Evolutionary conservation across 1,140 invertebrate species (phyloP).

Genomic region (Drosophila lini): DNA sequence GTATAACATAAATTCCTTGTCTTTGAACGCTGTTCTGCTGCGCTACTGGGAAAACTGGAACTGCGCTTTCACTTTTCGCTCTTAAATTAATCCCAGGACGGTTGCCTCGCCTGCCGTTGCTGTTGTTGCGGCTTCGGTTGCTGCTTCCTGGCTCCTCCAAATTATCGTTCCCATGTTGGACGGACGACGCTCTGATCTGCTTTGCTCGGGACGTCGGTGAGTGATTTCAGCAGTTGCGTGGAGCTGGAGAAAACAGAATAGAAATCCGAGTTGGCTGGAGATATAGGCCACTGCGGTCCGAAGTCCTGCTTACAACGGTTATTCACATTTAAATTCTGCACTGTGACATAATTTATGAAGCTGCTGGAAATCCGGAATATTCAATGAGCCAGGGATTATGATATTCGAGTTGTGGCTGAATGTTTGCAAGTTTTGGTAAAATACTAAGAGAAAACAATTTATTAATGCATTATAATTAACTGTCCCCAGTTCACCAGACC

Average conservation of each 20-base stretch:
- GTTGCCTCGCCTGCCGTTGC: slow-evolving; percentile 36
- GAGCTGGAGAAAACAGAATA: neutral
- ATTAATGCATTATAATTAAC: slow-evolving; percentile 8
- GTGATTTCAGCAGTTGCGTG: slow-evolving; percentile 22
- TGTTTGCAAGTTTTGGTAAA: slow-evolving; percentile 4
- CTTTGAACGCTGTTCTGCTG: slow-evolving; percentile 41
- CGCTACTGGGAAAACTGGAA: slow-evolving; percentile 31
- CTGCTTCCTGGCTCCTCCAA: slow-evolving; percentile 35
- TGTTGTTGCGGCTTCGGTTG: slow-evolving; percentile 5
- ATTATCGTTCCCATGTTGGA: slow-evolving; percentile 73
- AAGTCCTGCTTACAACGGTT: neutral
- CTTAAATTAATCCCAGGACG: slow-evolving; percentile 69
- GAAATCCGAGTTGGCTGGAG: slow-evolving; percentile 16
- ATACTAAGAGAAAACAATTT: neutral
- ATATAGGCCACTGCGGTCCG: neutral
- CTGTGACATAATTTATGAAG: slow-evolving; percentile 6
- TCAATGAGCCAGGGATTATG: slow-evolving; percentile 6
- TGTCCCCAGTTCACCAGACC: neutral
- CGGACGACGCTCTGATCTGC: slow-evolving; percentile 34
- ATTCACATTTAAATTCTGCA: slow-evolving; percentile 3
- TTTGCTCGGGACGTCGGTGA: slow-evolving; percentile 4
- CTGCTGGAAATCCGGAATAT: slow-evolving; percentile 1
- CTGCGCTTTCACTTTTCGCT: slow-evolving; percentile 68
- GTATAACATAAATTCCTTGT: slow-evolving; percentile 65
- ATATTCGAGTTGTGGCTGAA: slow-evolving; percentile 3